phyloP scores from a whole-genome alignment of 1,140 invertebrate genomes.

The Linepithema humile region DNA sequence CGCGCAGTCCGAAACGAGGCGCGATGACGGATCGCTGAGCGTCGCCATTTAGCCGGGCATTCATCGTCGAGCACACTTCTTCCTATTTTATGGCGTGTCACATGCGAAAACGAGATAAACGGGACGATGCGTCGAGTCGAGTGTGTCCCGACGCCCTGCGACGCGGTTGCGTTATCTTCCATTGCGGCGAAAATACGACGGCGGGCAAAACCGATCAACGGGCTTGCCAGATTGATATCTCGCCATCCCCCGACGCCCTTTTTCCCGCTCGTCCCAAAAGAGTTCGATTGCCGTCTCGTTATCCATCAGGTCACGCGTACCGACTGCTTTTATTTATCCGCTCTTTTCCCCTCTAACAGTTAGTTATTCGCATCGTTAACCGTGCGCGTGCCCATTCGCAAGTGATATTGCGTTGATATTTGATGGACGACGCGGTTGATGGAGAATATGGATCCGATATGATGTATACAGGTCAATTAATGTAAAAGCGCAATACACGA shows the following conservation, averaged over 20 bases:
- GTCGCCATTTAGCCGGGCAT: conserved; percentile 35
- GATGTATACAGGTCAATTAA: not conserved
- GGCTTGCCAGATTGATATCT: conserved; percentile 25
- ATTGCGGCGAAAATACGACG: not conserved
- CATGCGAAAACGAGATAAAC: conserved; percentile 43
- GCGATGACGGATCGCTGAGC: conserved; percentile 31
- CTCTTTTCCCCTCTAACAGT: conserved; percentile 1
- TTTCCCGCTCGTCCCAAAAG: not conserved
- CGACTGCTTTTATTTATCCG: conserved; percentile 13
- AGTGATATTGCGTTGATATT: conserved; percentile 14
- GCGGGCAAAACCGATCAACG: not conserved
- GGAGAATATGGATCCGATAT: not conserved
- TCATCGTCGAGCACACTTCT: conserved; percentile 30
- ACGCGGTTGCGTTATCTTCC: conserved; percentile 25
- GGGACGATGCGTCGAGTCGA: not conserved
- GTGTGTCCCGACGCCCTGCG: not conserved
- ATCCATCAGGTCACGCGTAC: not conserved
- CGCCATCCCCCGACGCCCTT: not conserved
- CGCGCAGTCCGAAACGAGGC: conserved; percentile 2
- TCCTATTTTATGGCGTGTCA: conserved; percentile 21
- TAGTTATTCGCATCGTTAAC: conserved; percentile 50
- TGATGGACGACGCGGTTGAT: not conserved
- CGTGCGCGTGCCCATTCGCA: not conserved
- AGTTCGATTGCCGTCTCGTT: not conserved
- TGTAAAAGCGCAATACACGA: not conserved